Conservation (phyloP, 1,140 invertebrate species). For the Lanistes nyassanus region DNA sequence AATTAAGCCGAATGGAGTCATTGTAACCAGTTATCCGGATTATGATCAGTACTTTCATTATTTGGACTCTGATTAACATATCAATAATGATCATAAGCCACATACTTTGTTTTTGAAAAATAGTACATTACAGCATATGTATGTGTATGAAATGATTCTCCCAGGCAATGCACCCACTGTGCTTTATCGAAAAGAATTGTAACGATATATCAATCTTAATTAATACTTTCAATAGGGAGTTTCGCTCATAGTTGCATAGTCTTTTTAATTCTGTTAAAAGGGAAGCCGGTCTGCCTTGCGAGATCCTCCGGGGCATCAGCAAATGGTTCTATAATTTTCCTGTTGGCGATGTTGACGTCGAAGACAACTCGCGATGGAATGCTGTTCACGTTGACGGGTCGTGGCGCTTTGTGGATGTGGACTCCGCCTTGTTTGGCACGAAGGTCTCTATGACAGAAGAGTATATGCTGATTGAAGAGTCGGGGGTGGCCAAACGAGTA, state of each 20-base stretch:
- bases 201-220: background rate
- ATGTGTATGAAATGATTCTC: background rate
- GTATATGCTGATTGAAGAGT: background rate
- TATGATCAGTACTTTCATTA: no score
- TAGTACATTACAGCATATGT: no score
- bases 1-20: no score
- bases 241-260: background rate
- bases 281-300: slow-evolving; percentile 1
- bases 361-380: background rate
- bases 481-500: background rate
- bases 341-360: background rate
- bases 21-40: no score
- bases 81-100: no score
- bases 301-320: background rate
- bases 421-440: background rate
- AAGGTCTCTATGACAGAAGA: background rate
- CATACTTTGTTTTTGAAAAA: no score
- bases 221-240: background rate
- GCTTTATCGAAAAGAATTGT: background rate
- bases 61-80: no score
- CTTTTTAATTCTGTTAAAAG: background rate
- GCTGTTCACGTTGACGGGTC: slow-evolving; percentile 9
- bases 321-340: background rate
- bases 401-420: slow-evolving; percentile 1
- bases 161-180: background rate